Conservation (phyloP, 37 sponge, comb jelly and placozoan genomes). For the Haliclona indistincta region DNA sequence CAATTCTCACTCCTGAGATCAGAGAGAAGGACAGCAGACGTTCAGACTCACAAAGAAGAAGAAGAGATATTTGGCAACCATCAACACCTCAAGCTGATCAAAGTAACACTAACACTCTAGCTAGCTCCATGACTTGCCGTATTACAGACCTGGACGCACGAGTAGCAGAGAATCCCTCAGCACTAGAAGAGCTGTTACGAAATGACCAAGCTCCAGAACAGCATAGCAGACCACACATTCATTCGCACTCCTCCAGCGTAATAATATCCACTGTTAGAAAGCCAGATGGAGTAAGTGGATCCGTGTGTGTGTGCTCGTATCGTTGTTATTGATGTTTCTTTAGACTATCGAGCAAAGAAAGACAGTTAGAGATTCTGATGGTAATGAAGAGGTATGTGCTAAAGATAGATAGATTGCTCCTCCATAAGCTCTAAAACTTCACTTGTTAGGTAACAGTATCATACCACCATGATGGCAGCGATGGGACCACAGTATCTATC, state of each 20-base stretch:
- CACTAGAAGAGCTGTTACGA: conserved; percentile 1
- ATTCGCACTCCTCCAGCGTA: conserved; percentile 7
- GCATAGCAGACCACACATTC: neutral
- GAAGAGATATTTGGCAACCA: neutral
- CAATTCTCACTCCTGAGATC: no score
- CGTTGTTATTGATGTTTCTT: neutral
- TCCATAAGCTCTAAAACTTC: neutral
- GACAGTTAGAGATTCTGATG: conserved; percentile 22
- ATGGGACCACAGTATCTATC: no score
- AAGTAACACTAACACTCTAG: neutral
- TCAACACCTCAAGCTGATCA: no score
- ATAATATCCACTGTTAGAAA: conserved; percentile 15
- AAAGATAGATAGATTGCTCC: no score
- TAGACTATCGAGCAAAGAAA: conserved; percentile 10
- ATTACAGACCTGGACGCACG: conserved; percentile 12
- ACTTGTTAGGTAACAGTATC: conserved; percentile 5
- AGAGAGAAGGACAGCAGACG: neutral
- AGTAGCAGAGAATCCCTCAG: conserved; percentile 1
- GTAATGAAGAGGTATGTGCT: conserved; percentile 19
- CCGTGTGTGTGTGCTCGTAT: neutral
- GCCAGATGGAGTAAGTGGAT: conserved; percentile 24
- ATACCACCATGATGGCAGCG: no score
- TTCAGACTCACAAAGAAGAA: neutral
- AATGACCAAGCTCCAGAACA: neutral
- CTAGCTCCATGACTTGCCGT: neutral